phyloP scores from a whole-genome alignment of 2,888 invertebrate genomes.

The Endotricha flammealis region DNA sequence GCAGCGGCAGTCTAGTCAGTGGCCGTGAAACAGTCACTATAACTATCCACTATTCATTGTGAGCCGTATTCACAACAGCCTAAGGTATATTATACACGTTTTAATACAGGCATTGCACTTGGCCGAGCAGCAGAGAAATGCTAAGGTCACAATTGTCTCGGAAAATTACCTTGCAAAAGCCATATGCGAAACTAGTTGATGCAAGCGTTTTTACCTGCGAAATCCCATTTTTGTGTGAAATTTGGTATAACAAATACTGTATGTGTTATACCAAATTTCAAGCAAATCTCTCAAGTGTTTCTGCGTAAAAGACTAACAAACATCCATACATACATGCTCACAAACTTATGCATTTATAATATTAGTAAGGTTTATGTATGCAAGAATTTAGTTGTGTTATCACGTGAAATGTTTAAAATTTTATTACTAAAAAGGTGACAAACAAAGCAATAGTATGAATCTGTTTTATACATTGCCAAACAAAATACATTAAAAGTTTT shows the following conservation, averaged over 20 bases:
- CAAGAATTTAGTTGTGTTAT: too few species aligned
- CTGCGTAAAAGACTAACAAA: too few species aligned
- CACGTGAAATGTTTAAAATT: too few species aligned
- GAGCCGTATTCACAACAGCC: constrained; percentile 18
- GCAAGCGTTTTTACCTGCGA: neutral
- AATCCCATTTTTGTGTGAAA: neutral
- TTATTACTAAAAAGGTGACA: too few species aligned
- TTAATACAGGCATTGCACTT: constrained; percentile 18
- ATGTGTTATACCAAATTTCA: too few species aligned
- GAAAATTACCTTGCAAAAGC: constrained; percentile 33
- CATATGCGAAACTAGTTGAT: neutral
- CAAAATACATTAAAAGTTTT: too few species aligned
- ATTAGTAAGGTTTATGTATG: too few species aligned
- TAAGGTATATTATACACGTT: constrained; percentile 19
- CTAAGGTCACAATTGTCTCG: constrained; percentile 40
- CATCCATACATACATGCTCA: too few species aligned
- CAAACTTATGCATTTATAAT: too few species aligned
- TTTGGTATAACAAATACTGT: neutral
- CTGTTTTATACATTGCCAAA: too few species aligned
- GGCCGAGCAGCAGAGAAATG: constrained; percentile 30
- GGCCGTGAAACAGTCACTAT: constrained; percentile 41
- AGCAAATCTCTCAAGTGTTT: too few species aligned
- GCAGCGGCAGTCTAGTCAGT: constrained; percentile 29
- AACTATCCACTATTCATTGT: neutral
- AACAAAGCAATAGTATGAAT: too few species aligned